Evolutionary conservation across 2,113 vertebrate species (phyloP).

Genomic region (Edolisoma coerulescens): DNA sequence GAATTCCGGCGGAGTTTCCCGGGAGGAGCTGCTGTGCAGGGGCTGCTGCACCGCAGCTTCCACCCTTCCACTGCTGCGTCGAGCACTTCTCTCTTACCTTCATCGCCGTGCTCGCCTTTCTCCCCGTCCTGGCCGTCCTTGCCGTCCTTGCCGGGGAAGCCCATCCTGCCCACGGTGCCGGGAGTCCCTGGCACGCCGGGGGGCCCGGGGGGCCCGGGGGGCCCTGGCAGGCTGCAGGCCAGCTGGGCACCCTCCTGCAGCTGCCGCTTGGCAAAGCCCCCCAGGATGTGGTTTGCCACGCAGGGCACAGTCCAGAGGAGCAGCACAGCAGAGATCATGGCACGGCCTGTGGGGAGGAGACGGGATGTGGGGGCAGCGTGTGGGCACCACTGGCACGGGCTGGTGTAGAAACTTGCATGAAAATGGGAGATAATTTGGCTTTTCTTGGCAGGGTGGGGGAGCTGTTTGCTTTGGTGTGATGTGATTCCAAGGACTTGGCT

Average conservation of each 20-base stretch:
- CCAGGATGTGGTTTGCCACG: slow-evolving; percentile 74
- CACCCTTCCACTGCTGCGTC: accelerated
- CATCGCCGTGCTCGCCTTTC: slow-evolving; percentile 79
- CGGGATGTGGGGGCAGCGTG: accelerated
- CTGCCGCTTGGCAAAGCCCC: slow-evolving; percentile 64
- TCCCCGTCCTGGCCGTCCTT: slow-evolving; percentile 86
- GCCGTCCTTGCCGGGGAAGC: slow-evolving; percentile 87
- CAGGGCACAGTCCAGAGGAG: slow-evolving; percentile 77
- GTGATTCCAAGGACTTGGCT: not conserved
- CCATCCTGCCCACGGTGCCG: slow-evolving; percentile 85
- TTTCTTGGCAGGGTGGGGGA: not conserved
- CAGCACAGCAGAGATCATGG: slow-evolving; percentile 79
- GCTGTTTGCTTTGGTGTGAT: not conserved
- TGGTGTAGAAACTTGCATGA: accelerated
- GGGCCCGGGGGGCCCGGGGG: slow-evolving; percentile 80
- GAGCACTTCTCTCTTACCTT: slow-evolving; percentile 70
- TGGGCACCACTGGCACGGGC: accelerated
- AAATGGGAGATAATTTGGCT: not conserved
- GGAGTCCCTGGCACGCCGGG: slow-evolving; percentile 80
- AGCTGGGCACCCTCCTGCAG: slow-evolving; percentile 79
- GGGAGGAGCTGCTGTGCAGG: not conserved
- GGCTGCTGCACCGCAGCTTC: not conserved
- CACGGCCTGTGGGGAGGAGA: slow-evolving; percentile 60
- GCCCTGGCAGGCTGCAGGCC: slow-evolving; percentile 87
- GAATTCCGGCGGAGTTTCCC: not conserved